Percentiles rank a stretch among this genome's conserved stretches.
Conservation (phyloP, 2,113 vertebrate genomes). For the Corythoichthys intestinalis region DNA sequence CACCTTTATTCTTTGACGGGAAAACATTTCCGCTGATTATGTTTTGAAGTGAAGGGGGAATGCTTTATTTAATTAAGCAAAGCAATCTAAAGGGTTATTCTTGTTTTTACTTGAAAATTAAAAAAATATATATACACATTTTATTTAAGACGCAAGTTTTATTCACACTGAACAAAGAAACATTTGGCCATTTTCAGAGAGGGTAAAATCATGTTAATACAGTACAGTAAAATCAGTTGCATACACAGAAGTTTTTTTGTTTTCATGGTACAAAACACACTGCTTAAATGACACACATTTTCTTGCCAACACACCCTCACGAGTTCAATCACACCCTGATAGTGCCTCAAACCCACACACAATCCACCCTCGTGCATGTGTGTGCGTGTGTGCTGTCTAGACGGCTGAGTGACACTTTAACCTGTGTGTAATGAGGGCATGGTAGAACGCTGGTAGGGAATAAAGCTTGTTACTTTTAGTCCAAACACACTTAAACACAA, state of each 20-base stretch:
- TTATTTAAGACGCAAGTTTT: no score
- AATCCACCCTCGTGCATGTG: slow-evolving; percentile 24
- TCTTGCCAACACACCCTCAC: slow-evolving; percentile 22
- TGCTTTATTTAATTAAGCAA: slow-evolving; percentile 12
- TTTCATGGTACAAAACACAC: slow-evolving; percentile 20
- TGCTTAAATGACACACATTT: slow-evolving; percentile 9
- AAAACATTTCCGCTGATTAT: slow-evolving; percentile 98
- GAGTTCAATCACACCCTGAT: slow-evolving; percentile 37
- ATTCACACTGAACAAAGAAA: no score
- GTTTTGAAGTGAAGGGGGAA: slow-evolving; percentile 59
- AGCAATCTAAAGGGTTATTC: background rate
- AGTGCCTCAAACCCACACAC: slow-evolving; percentile 25
- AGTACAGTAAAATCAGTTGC: no score
- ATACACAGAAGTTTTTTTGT: background rate
- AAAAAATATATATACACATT: background rate
- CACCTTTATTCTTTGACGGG: slow-evolving; percentile 81
- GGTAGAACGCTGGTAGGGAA: slow-evolving; percentile 68
- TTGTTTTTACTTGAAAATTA: background rate
- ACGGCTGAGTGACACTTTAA: slow-evolving; percentile 65
- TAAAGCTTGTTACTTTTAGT: slow-evolving; percentile 69
- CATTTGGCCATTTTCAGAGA: no score
- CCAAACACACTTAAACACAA: slow-evolving; percentile 49
- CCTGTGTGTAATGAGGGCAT: slow-evolving; percentile 73
- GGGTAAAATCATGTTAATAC: no score
- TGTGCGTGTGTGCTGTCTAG: slow-evolving; percentile 45